A percentile compares a stretch with the other conserved stretches of the same genome.
These are phyloP conservation scores for Machaerirhynchus nigripectus DNA, from an alignment of 2,113 vertebrate species.

Conservation along the genomic window DNA sequence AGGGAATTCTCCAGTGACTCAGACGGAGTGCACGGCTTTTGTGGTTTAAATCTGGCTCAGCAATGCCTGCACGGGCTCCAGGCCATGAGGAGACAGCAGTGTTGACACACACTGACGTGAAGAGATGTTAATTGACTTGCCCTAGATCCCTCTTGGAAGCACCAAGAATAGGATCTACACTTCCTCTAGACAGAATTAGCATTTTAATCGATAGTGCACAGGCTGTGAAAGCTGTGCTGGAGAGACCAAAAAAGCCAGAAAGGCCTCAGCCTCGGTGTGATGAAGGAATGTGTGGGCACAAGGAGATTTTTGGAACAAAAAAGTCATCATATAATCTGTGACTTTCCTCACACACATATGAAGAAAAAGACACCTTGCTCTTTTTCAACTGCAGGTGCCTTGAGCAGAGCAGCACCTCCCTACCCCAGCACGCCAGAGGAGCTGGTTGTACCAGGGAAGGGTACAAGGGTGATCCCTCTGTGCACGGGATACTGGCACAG, in stretches of 20 bases:
- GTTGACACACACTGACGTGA: not conserved
- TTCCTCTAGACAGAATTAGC: not conserved
- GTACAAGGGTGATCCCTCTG: not conserved
- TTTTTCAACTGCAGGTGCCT: not conserved
- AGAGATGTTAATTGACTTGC: conserved; percentile 38
- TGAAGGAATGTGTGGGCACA: not conserved
- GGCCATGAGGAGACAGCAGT: not conserved
- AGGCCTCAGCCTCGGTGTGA: not conserved
- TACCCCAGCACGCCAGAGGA: not conserved
- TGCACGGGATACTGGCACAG: not conserved
- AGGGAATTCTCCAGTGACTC: not conserved
- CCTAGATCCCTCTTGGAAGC: conserved; percentile 28
- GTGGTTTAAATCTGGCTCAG: not conserved
- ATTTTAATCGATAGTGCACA: not conserved
- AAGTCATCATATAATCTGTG: not conserved
- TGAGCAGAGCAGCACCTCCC: not conserved
- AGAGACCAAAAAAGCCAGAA: not conserved
- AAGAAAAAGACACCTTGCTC: not conserved
- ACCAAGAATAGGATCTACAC: conserved; percentile 22
- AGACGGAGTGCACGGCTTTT: not conserved
- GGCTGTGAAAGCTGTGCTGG: not conserved
- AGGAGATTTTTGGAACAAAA: not conserved
- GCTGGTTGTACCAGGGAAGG: not conserved
- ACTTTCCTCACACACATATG: not conserved
- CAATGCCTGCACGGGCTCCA: not conserved